phyloP scores from a whole-genome alignment of 2,113 vertebrate species.

The Variabilichromis moorii region DNA sequence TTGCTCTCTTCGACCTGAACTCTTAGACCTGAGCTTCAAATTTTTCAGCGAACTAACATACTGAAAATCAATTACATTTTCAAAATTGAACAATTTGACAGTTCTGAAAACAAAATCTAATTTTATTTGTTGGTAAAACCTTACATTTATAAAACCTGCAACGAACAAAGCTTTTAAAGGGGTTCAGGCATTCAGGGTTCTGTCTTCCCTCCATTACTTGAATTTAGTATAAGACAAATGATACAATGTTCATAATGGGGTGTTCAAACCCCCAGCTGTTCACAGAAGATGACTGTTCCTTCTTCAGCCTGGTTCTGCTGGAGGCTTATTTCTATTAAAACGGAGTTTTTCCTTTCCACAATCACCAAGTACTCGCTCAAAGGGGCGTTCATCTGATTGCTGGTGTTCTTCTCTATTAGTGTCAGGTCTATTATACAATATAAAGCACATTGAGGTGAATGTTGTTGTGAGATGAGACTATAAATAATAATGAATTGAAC shows the following conservation, averaged over 20 bases:
- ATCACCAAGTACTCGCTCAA: not conserved
- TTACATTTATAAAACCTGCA: not conserved
- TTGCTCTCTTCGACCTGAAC: not conserved
- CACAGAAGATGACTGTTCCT: not conserved
- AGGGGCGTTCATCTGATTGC: not conserved
- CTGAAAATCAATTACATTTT: not conserved
- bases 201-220: not conserved
- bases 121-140: not conserved
- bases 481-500: not conserved
- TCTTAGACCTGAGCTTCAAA: not conserved
- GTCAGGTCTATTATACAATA: not conserved
- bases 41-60: not conserved
- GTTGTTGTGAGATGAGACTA: not conserved
- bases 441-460: not conserved
- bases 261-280: not conserved
- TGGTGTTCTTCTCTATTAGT: not conserved
- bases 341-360: accelerated
- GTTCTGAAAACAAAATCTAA: not conserved
- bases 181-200: not conserved
- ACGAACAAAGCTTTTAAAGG: not conserved
- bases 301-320: not conserved
- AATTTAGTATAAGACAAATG: not conserved
- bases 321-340: not conserved
- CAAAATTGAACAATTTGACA: not conserved
- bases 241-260: not conserved